These are phyloP conservation scores for Erythrolamprus reginae DNA, from an alignment of 2,113 vertebrate species.

Conservation along the genomic window DNA sequence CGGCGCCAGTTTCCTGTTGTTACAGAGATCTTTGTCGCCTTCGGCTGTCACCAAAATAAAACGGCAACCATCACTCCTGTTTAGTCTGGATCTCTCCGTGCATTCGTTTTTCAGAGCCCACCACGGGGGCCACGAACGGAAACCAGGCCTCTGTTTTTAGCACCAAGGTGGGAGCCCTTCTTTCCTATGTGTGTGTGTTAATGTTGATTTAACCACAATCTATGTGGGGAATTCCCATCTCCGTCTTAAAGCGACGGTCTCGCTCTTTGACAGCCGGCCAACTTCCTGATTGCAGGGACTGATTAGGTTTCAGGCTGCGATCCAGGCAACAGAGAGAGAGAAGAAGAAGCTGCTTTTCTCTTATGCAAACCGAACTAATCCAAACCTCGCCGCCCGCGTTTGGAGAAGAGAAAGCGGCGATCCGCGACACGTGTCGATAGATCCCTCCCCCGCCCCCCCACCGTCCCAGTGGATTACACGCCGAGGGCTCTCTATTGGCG, in stretches of 20 bases:
- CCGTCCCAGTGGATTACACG: neutral
- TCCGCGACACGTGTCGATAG: neutral
- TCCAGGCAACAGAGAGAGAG: too few relatives aligned
- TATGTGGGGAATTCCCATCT: neutral
- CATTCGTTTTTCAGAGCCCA: neutral
- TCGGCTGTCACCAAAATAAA: neutral
- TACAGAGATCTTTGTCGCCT: neutral
- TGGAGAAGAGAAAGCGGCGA: neutral
- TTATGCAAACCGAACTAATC: neutral
- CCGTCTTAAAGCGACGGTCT: neutral
- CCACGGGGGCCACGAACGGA: neutral
- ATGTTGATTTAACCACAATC: too few relatives aligned
- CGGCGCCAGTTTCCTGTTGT: neutral
- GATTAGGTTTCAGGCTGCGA: neutral
- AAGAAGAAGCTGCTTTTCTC: neutral
- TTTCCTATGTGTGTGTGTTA: too few relatives aligned
- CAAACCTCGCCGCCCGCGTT: neutral
- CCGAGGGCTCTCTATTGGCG: too few relatives aligned
- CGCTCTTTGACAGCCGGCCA: neutral
- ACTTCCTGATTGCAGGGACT: too few relatives aligned
- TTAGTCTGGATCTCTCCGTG: neutral
- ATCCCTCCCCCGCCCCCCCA: too few relatives aligned
- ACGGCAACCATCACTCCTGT: neutral
- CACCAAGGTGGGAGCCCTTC: neutral
- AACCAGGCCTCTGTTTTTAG: neutral